Conservation (phyloP, 2,797 vertebrate genomes). For the Acanthornis magna region DNA sequence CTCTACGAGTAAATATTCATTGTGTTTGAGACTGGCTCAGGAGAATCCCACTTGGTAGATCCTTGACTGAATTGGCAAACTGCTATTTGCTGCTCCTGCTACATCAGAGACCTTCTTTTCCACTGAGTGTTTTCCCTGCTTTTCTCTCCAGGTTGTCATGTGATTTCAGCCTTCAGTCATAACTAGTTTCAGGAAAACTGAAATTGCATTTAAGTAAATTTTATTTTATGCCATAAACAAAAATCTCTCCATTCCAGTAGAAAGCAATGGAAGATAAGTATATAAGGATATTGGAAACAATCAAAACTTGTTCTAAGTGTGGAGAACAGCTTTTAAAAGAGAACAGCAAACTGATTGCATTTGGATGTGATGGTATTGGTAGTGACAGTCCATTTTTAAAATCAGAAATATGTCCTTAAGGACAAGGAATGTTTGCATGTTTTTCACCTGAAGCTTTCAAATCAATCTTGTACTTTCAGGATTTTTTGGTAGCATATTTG, state of each 20-base stretch:
- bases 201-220: background rate
- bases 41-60: background rate
- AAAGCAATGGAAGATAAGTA: background rate
- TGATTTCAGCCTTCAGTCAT: background rate
- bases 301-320: background rate
- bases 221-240: background rate
- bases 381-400: background rate
- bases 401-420: background rate
- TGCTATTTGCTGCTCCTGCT: background rate
- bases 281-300: background rate
- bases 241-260: background rate
- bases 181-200: background rate
- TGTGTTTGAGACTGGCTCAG: background rate
- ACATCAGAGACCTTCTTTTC: background rate
- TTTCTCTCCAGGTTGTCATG: background rate
- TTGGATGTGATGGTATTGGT: background rate
- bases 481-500: slow-evolving; percentile 93
- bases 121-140: background rate
- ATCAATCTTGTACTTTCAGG: slow-evolving; percentile 74
- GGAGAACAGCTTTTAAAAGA: background rate
- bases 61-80: background rate
- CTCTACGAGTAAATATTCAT: background rate
- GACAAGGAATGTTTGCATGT: background rate
- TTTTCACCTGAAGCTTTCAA: background rate
- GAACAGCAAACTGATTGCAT: background rate